These are phyloP conservation scores for Myotis findleyi DNA, from an alignment of 2,797 vertebrate genomes.

Conservation along the genomic window DNA sequence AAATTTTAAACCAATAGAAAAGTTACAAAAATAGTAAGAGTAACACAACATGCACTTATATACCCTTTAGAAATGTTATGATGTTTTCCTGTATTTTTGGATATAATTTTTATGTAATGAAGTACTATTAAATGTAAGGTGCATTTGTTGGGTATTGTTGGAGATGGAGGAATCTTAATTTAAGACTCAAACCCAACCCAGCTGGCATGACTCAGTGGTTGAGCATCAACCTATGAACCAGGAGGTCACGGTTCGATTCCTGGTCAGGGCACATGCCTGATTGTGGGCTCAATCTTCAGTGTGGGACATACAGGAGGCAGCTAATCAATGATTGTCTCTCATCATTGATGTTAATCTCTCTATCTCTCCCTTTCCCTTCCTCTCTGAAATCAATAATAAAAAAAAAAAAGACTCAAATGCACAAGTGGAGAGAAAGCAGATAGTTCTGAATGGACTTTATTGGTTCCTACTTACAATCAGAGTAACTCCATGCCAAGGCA, in stretches of 20 bases:
- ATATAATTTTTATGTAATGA: constrained; percentile 29
- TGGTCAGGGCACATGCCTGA: too few relatives aligned
- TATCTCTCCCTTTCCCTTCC: too few relatives aligned
- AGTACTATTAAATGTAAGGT: background rate
- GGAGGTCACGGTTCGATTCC: too few relatives aligned
- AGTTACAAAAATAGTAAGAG: background rate
- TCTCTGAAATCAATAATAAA: too few relatives aligned
- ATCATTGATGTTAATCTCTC: too few relatives aligned
- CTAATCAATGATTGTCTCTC: too few relatives aligned
- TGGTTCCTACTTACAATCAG: background rate
- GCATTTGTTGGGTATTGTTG: background rate
- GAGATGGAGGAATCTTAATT: background rate
- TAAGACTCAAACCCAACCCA: background rate
- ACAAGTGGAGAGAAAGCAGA: background rate
- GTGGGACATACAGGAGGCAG: too few relatives aligned
- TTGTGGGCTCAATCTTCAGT: too few relatives aligned
- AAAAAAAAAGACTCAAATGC: background rate
- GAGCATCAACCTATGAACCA: too few relatives aligned
- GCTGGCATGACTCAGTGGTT: too few relatives aligned
- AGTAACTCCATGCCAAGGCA: background rate
- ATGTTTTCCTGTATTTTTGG: background rate
- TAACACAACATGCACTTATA: background rate
- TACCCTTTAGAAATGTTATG: background rate
- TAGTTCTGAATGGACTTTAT: background rate
- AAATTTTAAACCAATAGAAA: constrained; percentile 41